Evolutionary conservation across 1,140 invertebrate genomes (phyloP).

Genomic region (Teleogryllus occipitalis): DNA sequence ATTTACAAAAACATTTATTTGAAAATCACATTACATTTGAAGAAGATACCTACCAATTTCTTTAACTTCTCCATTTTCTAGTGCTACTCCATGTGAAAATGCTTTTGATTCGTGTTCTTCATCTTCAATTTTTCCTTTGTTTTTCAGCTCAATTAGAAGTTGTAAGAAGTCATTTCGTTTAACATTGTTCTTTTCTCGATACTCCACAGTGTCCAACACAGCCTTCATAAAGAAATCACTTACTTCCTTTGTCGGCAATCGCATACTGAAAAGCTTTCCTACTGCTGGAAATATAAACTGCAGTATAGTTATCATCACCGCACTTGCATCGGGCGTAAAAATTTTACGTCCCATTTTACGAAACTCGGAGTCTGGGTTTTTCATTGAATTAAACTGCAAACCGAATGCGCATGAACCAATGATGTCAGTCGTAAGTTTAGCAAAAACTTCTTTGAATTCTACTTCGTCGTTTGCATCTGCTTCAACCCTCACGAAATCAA

Average conservation of each 20-base stretch:
- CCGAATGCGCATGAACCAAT: constrained; percentile 49
- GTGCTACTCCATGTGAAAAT: too few relatives aligned
- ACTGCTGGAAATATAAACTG: background rate
- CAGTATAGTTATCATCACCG: background rate
- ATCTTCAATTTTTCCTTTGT: constrained; percentile 11
- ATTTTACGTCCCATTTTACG: constrained; percentile 36
- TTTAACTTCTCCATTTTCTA: too few relatives aligned
- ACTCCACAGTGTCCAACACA: constrained; percentile 25
- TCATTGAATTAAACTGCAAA: constrained; percentile 43
- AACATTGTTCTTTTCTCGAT: constrained; percentile 30
- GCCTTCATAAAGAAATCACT: constrained; percentile 28
- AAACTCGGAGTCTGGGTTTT: constrained; percentile 41
- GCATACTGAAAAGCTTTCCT: constrained; percentile 7
- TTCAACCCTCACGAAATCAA: background rate
- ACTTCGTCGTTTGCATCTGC: constrained; percentile 26
- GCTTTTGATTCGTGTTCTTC: background rate
- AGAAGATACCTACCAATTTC: too few relatives aligned
- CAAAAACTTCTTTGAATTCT: constrained; percentile 37
- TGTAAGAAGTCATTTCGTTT: constrained; percentile 26
- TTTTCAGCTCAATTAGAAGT: constrained; percentile 20
- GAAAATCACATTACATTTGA: too few relatives aligned
- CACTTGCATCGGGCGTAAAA: constrained; percentile 28
- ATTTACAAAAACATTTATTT: too few relatives aligned
- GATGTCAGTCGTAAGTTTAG: constrained; percentile 46
- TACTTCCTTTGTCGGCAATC: background rate